phyloP scores from a whole-genome alignment of 2,797 vertebrate species.

The Salarias fasciatus region DNA sequence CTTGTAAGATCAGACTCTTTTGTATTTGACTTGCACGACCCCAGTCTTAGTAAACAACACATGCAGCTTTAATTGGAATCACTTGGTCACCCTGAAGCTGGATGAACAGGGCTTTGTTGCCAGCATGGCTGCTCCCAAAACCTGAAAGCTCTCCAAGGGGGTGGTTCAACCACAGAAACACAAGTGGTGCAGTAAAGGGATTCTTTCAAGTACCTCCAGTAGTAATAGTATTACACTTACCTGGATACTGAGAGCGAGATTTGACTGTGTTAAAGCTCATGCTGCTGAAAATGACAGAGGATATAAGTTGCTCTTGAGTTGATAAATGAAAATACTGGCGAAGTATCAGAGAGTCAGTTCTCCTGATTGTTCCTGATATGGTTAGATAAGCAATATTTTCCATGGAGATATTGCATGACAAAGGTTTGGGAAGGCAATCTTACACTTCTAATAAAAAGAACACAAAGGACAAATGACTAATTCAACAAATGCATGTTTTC shows the following conservation, averaged over 20 bases:
- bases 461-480: slow-evolving; percentile 10
- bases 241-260: neutral
- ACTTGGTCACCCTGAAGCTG: slow-evolving; percentile 76
- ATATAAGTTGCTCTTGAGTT: no score
- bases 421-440: neutral
- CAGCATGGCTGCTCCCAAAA: slow-evolving; percentile 54
- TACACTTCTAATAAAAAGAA: slow-evolving; percentile 1
- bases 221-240: neutral
- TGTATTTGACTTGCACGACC: slow-evolving; percentile 76
- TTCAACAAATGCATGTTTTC: slow-evolving; percentile 17
- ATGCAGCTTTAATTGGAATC: slow-evolving; percentile 82
- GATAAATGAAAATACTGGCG: no score
- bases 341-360: no score
- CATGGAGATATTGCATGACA: neutral
- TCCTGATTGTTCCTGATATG: no score
- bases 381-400: neutral
- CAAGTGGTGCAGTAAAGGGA: no score
- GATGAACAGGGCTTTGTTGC: slow-evolving; percentile 78
- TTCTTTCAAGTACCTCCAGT: neutral
- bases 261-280: neutral
- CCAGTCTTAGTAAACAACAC: slow-evolving; percentile 77
- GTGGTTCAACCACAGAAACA: slow-evolving; percentile 5
- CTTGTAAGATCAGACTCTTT: slow-evolving; percentile 66
- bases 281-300: no score
- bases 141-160: slow-evolving; percentile 54